phyloP scores from a whole-genome alignment of 2,113 vertebrate species.

The Eulemur rufifrons region DNA sequence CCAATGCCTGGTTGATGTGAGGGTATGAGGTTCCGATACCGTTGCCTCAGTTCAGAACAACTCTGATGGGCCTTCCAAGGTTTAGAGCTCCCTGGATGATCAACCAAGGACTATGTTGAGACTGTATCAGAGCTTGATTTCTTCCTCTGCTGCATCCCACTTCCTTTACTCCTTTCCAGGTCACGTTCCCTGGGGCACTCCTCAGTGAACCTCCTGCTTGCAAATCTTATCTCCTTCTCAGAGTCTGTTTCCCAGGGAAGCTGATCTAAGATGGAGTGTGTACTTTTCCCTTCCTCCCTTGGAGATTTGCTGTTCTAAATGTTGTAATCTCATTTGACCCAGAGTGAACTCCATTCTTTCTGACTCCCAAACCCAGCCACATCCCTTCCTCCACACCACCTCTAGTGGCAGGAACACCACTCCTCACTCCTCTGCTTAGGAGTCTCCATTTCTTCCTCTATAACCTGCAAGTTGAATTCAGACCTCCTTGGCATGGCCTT shows the following conservation, averaged over 20 bases:
- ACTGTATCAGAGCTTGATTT: fast-evolving
- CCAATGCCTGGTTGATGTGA: not conserved
- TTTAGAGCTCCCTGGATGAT: not conserved
- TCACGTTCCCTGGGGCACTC: not conserved
- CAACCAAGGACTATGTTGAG: not conserved
- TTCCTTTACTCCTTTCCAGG: not conserved
- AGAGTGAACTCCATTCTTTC: not conserved
- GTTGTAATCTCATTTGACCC: not conserved
- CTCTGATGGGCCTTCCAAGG: not conserved
- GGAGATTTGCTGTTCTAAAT: not conserved
- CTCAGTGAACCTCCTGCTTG: not conserved
- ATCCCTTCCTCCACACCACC: not conserved
- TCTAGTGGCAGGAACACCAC: not conserved
- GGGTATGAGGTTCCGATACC: not conserved
- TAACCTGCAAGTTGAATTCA: not conserved
- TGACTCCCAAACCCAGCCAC: not conserved
- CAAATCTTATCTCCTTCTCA: not conserved
- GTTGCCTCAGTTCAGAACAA: not conserved
- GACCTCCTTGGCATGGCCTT: not conserved
- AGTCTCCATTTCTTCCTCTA: not conserved
- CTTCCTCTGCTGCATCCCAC: not conserved
- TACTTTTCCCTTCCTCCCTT: not conserved
- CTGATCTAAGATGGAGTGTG: not conserved
- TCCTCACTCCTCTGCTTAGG: not conserved
- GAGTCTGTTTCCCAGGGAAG: not conserved